These are phyloP conservation scores for Scaptomyza montana DNA, from an alignment of 1,140 invertebrate species.

Conservation along the genomic window DNA sequence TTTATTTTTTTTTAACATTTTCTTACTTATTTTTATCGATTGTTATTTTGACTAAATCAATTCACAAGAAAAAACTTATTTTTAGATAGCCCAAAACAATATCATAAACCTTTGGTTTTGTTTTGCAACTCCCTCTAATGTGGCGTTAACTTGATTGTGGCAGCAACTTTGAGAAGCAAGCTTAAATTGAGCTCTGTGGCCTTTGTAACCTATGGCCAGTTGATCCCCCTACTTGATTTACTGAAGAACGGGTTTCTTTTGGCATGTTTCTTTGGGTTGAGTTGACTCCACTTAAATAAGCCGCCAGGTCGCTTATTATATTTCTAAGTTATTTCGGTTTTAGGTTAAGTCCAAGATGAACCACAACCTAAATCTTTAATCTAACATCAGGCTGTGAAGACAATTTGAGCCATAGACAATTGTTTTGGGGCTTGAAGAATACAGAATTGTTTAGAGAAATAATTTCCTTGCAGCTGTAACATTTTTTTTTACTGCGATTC, in stretches of 20 bases:
- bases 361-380: neutral
- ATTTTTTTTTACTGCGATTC: no score
- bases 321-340: conserved; percentile 14
- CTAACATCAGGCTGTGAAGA: neutral
- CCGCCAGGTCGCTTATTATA: conserved; percentile 51
- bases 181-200: conserved; percentile 10
- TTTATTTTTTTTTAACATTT: neutral
- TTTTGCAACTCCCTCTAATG: neutral
- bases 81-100: neutral
- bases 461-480: no score
- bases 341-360: conserved; percentile 5
- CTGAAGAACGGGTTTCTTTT: neutral
- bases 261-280: neutral
- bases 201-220: neutral
- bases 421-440: no score
- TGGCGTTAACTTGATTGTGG: neutral
- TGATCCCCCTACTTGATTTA: conserved; percentile 4
- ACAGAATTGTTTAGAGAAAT: no score
- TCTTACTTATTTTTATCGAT: neutral
- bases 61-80: no score
- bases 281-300: conserved; percentile 31
- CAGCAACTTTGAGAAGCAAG: neutral
- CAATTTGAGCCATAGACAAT: neutral
- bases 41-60: no score
- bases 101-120: conserved; percentile 5